Percentiles rank a stretch among this genome's conserved stretches.
Evolutionary conservation across 1,140 invertebrate species (phyloP).

Genomic region (Maniola jurtina): DNA sequence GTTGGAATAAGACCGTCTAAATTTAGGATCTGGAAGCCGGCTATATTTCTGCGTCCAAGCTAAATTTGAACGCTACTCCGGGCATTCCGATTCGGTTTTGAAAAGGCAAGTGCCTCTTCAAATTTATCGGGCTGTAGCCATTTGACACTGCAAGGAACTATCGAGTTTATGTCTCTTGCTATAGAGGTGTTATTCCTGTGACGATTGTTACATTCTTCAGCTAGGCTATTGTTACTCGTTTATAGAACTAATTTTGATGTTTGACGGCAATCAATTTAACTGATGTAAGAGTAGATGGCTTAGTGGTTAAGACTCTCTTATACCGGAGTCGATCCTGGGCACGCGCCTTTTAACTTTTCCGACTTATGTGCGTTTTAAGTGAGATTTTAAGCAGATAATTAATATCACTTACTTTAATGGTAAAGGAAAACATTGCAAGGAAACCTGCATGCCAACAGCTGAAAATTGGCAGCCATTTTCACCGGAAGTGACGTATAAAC

Average conservation of each 20-base stretch:
- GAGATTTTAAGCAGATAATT: too few species aligned
- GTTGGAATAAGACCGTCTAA: constrained; percentile 16
- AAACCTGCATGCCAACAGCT: not conserved
- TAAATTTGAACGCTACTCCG: constrained; percentile 63
- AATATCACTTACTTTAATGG: too few species aligned
- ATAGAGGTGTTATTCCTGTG: constrained; percentile 36
- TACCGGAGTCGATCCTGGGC: too few species aligned
- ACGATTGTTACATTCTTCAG: not conserved
- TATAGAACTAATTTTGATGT: constrained; percentile 51
- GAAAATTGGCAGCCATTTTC: too few species aligned
- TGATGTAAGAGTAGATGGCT: too few species aligned
- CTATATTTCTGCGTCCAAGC: constrained; percentile 45
- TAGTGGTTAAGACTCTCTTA: too few species aligned
- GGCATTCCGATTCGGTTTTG: constrained; percentile 65
- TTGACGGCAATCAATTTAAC: constrained; percentile 32
- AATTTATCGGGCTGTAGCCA: constrained; percentile 53
- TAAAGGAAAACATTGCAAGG: too few species aligned
- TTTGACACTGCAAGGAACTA: constrained; percentile 35
- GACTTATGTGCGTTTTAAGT: too few species aligned
- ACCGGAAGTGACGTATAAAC: too few species aligned
- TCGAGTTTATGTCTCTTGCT: constrained; percentile 35
- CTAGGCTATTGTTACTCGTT: constrained; percentile 32
- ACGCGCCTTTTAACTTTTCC: too few species aligned
- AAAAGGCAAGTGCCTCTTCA: constrained; percentile 66
- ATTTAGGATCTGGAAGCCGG: constrained; percentile 19